Evolutionary conservation across 2,888 invertebrate species (phyloP), one percentile per base, ranked within the genome.

Genomic region (Napeogenes sylphis): DNA sequence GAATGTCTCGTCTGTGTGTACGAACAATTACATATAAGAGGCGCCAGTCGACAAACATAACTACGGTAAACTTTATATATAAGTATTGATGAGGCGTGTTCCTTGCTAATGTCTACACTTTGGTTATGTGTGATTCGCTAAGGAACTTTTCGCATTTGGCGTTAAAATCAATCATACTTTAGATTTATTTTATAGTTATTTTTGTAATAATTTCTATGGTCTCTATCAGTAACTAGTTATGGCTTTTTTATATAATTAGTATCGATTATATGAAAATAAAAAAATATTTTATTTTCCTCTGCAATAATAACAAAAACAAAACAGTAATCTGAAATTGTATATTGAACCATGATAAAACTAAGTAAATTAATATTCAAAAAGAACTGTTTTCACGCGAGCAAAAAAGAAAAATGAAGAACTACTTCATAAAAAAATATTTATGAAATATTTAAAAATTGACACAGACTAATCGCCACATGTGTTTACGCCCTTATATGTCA

Each of bases 11-110:
- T 78, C 68, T 87, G 82, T 89, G 88, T 90, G 84, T 83, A 73
- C 82, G 81, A 78, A 80, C 83, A 87, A 89, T 88, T 87, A 90
- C 84, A 82, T 77, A 81, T 71, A 73, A 72, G 77, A 83, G 90
- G 90, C 90, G 90, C 90, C 90, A 82, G 82, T 82, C 77, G 80
- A 77, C 85, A 89, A 90, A 90, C 78, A 87, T 73, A 81, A 65
- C 73, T 75, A 76, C 75, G 72, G 77, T 75, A 75, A 78, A 81
- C 76, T 82, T 76, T 72, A 70, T 72, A 42, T 42, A 69, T 70
- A 68, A 67, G 69, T 73, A 74, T 70, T 74, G 71, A 71, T 73
- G 69, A 69, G 71, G 64, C 67, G 63, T 68, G 70, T 68, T 71
- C 65, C 68, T 67, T 67, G 66, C 70, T 60, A 70, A 66, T 65